Evolutionary conservation across 2,797 vertebrate genomes (phyloP), one percentile per base, ranked within the genome.

Genomic region (Danio aesculapii): DNA sequence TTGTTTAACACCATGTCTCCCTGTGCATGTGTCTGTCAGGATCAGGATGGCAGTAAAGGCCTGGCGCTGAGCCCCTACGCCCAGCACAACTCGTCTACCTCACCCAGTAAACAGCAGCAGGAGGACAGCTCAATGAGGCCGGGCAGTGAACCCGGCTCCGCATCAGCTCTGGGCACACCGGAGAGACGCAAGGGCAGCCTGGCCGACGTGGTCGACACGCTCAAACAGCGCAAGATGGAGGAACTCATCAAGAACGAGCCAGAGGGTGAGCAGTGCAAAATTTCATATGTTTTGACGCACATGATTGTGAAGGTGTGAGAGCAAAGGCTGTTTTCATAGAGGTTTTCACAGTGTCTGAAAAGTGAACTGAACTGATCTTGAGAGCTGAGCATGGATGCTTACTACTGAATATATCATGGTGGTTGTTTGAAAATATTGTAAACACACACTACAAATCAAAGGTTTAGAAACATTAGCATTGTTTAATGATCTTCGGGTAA

Each of bases 221-320:
- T 99, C 91, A 99, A 99, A 87, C 98, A 99, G 83, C 95, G 97
- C 85, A 99, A 99, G 92, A 99, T 99, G 98, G 98, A 99, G 88
- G 98, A 99, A 91, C 95, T 99, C 90, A 99, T 99, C 88, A 99
- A 99, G 91, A 98, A 97, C 2, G 98, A 99, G 91, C 97, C 98
- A 41, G 97, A 99, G 96, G 98, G 98, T 99, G 95, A 96, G 95
- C 49, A 12, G 13, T 39, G 12, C 30, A 63, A 14, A 39, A 55
- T 84, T 82, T 52, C 49, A 16, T 59, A 64, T 8, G 47, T 61
- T 39, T 59, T 47, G 52, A 68, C 41, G 12, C 30, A 52, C 49
- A 47, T 8, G 47, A 17, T 30, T 6, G 6, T 46, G 66, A 46
- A 6, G 62, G 44, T 44, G 6, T 11, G 12, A 39, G 3, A 41